Evolutionary conservation across 2,888 invertebrate species (phyloP).

Genomic region (Terebella lapidaria): DNA sequence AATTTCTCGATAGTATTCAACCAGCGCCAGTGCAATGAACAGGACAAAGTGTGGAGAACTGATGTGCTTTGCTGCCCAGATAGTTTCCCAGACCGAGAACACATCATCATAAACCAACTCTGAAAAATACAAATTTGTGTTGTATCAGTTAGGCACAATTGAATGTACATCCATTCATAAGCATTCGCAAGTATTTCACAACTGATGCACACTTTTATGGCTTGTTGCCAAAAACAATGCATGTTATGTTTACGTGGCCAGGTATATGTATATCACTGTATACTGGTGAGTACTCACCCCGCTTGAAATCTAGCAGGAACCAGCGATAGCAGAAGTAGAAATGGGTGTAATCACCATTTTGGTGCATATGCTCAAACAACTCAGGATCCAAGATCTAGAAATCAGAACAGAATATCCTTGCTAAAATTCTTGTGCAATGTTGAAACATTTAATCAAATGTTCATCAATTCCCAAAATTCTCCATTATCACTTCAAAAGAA

Average conservation of each 20-base stretch:
- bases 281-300: slow-evolving; percentile 57
- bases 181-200: too few species aligned
- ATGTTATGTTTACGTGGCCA: too few species aligned
- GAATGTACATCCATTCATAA: too few species aligned
- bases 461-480: too few species aligned
- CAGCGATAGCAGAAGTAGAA: slow-evolving; percentile 97
- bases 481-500: too few species aligned
- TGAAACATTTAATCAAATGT: too few species aligned
- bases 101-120: slow-evolving; percentile 90
- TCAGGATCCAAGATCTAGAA: slow-evolving; percentile 86
- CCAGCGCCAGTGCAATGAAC: slow-evolving; percentile 83
- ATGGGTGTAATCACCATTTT: slow-evolving; percentile 92
- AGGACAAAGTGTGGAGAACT: slow-evolving; percentile 85
- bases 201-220: too few species aligned
- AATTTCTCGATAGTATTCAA: slow-evolving; percentile 89
- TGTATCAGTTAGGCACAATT: too few species aligned
- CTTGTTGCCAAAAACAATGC: too few species aligned
- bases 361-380: slow-evolving; percentile 89
- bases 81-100: slow-evolving; percentile 88
- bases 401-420: too few species aligned
- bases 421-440: too few species aligned
- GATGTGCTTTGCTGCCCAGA: slow-evolving; percentile 87
- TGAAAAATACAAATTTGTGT: slow-evolving; percentile 39
- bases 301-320: slow-evolving; percentile 93
- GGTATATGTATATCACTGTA: background rate